Evolutionary conservation across 2,797 vertebrate genomes (phyloP), one percentile per base, ranked within the genome.

Genomic region (Numenius phaeopus): DNA sequence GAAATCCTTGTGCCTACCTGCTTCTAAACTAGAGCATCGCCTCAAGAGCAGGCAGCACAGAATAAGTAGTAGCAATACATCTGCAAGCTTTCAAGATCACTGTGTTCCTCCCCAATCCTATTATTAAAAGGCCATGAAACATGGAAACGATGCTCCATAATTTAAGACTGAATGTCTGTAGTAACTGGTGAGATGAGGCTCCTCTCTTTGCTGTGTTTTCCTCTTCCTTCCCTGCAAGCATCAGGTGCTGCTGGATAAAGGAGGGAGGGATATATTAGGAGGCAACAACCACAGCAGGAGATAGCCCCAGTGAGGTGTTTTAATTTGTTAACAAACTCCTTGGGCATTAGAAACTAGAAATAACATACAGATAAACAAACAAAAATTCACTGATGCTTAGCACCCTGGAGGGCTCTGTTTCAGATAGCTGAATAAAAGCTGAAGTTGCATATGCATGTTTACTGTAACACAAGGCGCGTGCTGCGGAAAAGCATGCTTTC

Each of bases 381-480:
- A 83, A 77, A 94, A 91, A 50, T 84, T 85, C 69, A 12, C 89
- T 97, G 94, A 95, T 89, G 87, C 84, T 83, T 77, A 78, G 79
- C 82, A 86, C 87, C 76, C 65, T 37, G 34, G 61, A 91, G 84
- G 92, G 84, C 72, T 92, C 84, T 67, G 82, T 91, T 96, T 95
- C 91, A 72, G 87, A 93, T 86, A 0, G 0, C 85, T 91, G 89
- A 96, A 94, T 95, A 96, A 94, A 94, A 95, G 85, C 89, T 93
- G 87, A 95, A 95, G 91, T 26, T 88, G 72, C 91, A 86, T 79
- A 90, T 91, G 91, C 93, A 87, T 96, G 91, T 97, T 97, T 95
- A 96, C 93, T 94, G 91, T 91, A 94, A 95, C 95, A 96, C 85
- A 71, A 91, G 93, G 73, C 54, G 1, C 55, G 83, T 66, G 83